Conservation (phyloP, 2,113 vertebrate genomes). For the Leptosomus discolor region DNA sequence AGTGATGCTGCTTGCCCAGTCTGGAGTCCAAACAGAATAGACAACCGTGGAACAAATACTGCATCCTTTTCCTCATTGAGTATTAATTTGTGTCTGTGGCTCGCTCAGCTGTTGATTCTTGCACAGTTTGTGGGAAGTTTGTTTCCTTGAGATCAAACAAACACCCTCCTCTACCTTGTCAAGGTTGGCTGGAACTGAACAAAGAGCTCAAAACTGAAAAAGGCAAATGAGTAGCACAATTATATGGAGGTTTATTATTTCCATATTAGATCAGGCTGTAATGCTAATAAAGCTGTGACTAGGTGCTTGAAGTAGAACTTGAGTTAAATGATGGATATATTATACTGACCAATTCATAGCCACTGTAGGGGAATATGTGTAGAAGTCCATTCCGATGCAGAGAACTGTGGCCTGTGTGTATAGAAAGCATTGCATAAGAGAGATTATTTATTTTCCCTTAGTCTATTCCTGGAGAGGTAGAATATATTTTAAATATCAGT, state of each 20-base stretch:
- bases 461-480: background rate
- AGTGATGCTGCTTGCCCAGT: background rate
- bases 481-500: background rate
- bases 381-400: background rate
- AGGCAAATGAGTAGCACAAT: background rate
- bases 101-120: background rate
- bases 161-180: background rate
- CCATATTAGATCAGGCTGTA: background rate
- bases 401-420: background rate
- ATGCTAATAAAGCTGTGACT: background rate
- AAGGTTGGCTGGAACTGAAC: background rate
- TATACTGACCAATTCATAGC: background rate
- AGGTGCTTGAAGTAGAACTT: background rate
- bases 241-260: background rate
- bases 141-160: background rate
- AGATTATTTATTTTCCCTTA: background rate
- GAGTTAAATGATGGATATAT: background rate
- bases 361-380: background rate
- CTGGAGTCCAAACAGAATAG: background rate
- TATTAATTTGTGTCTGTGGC: background rate
- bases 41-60: background rate
- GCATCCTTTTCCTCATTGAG: background rate
- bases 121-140: background rate
- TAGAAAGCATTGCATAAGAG: background rate
- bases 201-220: background rate